Conservation (phyloP, 1,140 invertebrate genomes). For the Tetragnatha versicolor region DNA sequence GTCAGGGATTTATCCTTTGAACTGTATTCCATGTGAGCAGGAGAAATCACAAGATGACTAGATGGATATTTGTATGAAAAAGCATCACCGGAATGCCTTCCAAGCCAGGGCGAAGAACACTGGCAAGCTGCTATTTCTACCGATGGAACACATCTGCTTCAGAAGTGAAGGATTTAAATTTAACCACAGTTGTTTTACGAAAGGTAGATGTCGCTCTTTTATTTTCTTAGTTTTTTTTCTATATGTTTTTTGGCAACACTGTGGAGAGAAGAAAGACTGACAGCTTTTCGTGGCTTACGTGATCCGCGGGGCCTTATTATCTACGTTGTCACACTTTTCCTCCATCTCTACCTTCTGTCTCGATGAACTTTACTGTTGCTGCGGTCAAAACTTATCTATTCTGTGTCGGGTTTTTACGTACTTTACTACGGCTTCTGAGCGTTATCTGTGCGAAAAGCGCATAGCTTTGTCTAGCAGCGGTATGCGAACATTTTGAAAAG, state of each 20-base stretch:
- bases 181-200: slow-evolving; percentile 33
- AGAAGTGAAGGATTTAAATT: slow-evolving; percentile 39
- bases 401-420: slow-evolving; percentile 89
- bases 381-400: slow-evolving; percentile 76
- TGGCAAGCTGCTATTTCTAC: slow-evolving; percentile 16
- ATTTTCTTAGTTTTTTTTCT: neutral
- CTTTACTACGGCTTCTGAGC: slow-evolving; percentile 77
- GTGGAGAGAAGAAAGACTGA: neutral
- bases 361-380: slow-evolving; percentile 36
- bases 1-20: too few species aligned
- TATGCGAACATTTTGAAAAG: too few species aligned
- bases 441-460: neutral
- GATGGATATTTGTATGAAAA: too few species aligned
- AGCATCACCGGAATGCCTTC: too few species aligned
- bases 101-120: slow-evolving; percentile 11
- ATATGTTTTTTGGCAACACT: slow-evolving; percentile 10
- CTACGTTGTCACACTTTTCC: slow-evolving; percentile 36
- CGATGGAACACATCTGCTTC: slow-evolving; percentile 15
- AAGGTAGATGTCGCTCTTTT: slow-evolving; percentile 24
- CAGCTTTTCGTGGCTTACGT: slow-evolving; percentile 3
- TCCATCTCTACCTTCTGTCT: slow-evolving; percentile 1
- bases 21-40: too few species aligned
- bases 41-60: too few species aligned
- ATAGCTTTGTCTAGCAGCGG: neutral
- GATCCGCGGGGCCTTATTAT: slow-evolving; percentile 23